Evolutionary conservation across 2,797 vertebrate species (phyloP).

Genomic region (Gambusia yucatana): DNA sequence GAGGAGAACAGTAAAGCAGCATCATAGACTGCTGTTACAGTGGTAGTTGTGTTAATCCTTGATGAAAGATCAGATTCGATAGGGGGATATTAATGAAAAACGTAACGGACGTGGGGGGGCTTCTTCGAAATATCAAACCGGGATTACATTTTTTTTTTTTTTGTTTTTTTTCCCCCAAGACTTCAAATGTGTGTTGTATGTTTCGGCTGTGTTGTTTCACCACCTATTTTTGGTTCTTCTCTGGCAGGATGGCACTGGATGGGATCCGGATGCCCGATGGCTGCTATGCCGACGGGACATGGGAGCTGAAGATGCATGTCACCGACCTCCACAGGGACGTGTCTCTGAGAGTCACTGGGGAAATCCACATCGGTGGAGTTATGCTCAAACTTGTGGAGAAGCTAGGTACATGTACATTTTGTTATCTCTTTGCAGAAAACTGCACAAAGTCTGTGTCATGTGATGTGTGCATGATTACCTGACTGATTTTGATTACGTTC

Average conservation of each 20-base stretch:
- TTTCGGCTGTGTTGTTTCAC: neutral
- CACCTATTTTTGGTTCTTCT: constrained; percentile 15
- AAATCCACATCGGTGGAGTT: constrained; percentile 97
- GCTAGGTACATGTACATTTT: constrained; percentile 84
- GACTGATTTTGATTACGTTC: neutral
- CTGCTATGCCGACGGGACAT: constrained; percentile 98
- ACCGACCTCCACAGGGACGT: constrained; percentile 96
- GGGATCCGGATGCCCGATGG: constrained; percentile 99
- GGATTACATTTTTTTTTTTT: neutral
- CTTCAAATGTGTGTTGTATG: neutral
- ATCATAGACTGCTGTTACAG: neutral
- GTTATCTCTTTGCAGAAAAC: neutral
- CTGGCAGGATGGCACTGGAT: constrained; percentile 92
- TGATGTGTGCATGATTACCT: neutral
- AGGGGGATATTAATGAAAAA: neutral
- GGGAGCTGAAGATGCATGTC: constrained; percentile 97
- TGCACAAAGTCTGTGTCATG: constrained; percentile 20
- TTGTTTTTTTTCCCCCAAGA: neutral
- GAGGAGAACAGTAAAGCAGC: neutral
- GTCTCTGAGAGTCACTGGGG: constrained; percentile 95
- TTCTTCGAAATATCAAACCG: neutral
- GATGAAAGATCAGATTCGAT: neutral
- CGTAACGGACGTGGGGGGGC: neutral
- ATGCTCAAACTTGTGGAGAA: constrained; percentile 99
- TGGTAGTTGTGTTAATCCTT: neutral